A percentile compares a stretch with the other conserved stretches of the same genome.
These are phyloP conservation scores for Polyodon spathula DNA, from an alignment of 2,113 vertebrate species.

Conservation along the genomic window DNA sequence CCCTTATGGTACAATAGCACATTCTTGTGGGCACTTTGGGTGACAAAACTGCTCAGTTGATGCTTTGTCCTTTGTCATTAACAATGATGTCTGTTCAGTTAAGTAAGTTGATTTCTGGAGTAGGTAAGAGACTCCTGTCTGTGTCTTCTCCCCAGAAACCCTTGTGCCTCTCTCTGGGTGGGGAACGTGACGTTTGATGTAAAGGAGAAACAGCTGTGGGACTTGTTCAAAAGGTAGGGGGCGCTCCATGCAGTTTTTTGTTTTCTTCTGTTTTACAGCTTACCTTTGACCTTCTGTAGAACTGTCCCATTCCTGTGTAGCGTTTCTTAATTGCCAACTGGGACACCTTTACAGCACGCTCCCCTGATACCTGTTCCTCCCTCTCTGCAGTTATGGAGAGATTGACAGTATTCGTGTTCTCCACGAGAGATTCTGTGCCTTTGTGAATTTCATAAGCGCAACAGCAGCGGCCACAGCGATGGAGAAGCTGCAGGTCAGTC, in stretches of 20 bases:
- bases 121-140: neutral
- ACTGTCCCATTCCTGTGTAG: neutral
- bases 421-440: slow-evolving; percentile 52
- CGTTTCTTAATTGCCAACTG: slow-evolving; percentile 4
- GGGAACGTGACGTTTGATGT: slow-evolving; percentile 67
- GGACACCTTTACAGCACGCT: too few relatives aligned
- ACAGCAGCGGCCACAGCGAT: slow-evolving; percentile 47
- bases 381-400: slow-evolving; percentile 42
- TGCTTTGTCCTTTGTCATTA: too few relatives aligned
- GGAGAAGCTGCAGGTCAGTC: slow-evolving; percentile 50
- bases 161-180: slow-evolving; percentile 64
- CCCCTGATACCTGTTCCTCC: too few relatives aligned
- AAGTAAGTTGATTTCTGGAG: too few relatives aligned
- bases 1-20: too few relatives aligned
- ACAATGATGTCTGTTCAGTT: too few relatives aligned
- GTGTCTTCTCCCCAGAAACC: slow-evolving; percentile 38
- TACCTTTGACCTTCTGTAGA: neutral
- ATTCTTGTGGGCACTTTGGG: too few relatives aligned
- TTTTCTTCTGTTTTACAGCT: slow-evolving; percentile 11
- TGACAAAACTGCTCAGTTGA: too few relatives aligned
- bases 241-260: neutral
- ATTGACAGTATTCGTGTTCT: slow-evolving; percentile 53
- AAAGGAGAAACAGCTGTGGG: slow-evolving; percentile 61
- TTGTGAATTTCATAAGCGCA: slow-evolving; percentile 61
- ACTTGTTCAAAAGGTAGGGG: slow-evolving; percentile 62